A percentile compares a stretch with the other conserved stretches of the same genome.
phyloP scores from a whole-genome alignment of 2,797 vertebrate genomes.

The Muscicapa striata region DNA sequence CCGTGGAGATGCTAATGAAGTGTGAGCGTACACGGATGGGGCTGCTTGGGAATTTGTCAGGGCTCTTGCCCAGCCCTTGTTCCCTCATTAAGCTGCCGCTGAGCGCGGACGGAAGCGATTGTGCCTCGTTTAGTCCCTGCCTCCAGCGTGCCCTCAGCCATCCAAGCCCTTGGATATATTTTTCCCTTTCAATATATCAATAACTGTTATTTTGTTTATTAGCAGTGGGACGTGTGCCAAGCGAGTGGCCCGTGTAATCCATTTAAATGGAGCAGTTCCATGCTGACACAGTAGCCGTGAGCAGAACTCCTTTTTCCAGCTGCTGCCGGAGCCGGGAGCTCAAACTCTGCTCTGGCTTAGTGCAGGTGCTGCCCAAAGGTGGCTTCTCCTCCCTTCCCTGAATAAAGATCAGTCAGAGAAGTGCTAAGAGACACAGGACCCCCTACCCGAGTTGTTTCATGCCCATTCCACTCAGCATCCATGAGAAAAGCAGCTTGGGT shows the following conservation, averaged over 20 bases:
- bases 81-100: constrained; percentile 60
- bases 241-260: not conserved
- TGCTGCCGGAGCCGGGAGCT: not conserved
- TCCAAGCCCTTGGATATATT: not conserved
- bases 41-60: constrained; percentile 56
- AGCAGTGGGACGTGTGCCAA: not conserved
- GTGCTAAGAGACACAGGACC: not conserved
- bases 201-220: constrained; percentile 50
- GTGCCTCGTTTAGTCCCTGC: not conserved
- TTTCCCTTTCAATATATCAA: not conserved
- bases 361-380: not conserved
- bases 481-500: not conserved
- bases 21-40: constrained; percentile 15
- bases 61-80: constrained; percentile 41
- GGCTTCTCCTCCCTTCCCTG: not conserved
- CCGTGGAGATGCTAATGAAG: constrained; percentile 56
- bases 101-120: not conserved
- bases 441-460: not conserved
- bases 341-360: not conserved
- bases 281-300: not conserved
- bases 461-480: not conserved
- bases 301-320: not conserved
- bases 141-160: not conserved
- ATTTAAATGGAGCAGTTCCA: not conserved
- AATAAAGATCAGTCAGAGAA: not conserved